These are phyloP conservation scores for Syritta pipiens DNA, from an alignment of 2,888 invertebrate genomes.

Conservation along the genomic window DNA sequence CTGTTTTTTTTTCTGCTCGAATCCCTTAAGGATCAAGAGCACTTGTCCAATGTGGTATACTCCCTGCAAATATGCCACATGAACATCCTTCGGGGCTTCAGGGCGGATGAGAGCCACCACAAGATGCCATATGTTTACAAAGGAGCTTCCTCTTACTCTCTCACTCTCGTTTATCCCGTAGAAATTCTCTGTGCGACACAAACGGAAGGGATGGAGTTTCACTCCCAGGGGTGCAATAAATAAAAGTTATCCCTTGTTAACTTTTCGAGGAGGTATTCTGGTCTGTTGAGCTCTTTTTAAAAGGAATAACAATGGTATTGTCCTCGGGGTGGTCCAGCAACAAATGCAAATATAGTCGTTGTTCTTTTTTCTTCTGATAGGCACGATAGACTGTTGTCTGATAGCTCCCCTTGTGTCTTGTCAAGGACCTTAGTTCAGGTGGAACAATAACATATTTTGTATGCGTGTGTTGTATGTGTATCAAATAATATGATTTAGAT, in stretches of 20 bases:
- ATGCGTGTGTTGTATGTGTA: background rate
- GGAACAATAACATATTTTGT: background rate
- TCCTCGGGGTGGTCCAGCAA: slow-evolving; percentile 2
- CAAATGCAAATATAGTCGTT: slow-evolving; percentile 32
- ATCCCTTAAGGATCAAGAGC: slow-evolving; percentile 43
- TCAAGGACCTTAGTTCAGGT: slow-evolving; percentile 17
- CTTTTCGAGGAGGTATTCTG: slow-evolving; percentile 52
- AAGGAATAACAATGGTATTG: slow-evolving; percentile 21
- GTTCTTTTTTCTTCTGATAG: background rate
- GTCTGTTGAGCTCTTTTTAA: too few species aligned
- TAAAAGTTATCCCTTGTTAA: slow-evolving; percentile 69
- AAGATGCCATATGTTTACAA: slow-evolving; percentile 58
- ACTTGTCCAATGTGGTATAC: slow-evolving; percentile 52
- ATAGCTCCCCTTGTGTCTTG: background rate
- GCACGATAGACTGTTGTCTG: background rate
- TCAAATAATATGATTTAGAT: background rate
- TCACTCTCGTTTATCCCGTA: slow-evolving; percentile 11
- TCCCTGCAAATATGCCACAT: slow-evolving; percentile 36
- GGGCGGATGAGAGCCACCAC: slow-evolving; percentile 45
- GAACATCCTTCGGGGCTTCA: slow-evolving; percentile 24
- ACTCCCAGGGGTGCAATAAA: slow-evolving; percentile 63
- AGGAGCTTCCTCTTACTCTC: slow-evolving; percentile 37
- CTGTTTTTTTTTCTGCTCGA: slow-evolving; percentile 34
- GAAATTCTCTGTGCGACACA: too few species aligned
- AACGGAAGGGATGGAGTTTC: slow-evolving; percentile 24